Evolutionary conservation across 2,797 vertebrate species (phyloP).

Genomic region (Adrianichthys oophorus): DNA sequence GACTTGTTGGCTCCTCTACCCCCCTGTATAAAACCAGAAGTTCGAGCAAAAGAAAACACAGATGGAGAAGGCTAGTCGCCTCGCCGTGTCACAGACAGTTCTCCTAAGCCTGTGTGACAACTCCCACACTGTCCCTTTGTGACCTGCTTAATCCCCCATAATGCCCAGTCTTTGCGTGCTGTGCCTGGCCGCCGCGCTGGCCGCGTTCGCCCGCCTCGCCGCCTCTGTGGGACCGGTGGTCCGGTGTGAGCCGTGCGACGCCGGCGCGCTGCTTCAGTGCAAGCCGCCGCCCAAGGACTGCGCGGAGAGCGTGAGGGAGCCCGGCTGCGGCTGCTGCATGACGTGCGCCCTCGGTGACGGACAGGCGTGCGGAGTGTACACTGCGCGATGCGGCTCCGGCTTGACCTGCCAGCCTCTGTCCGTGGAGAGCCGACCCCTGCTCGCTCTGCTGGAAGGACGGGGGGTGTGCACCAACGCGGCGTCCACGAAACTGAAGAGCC

Average conservation of each 20-base stretch:
- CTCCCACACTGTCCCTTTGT: constrained; percentile 66
- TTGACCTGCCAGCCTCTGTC: constrained; percentile 83
- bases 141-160: constrained; percentile 73
- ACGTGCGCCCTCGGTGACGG: constrained; percentile 87
- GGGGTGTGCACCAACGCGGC: constrained; percentile 83
- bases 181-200: constrained; percentile 78
- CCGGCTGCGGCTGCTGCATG: constrained; percentile 93
- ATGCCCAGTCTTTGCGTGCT: constrained; percentile 80
- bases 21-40: constrained; percentile 86
- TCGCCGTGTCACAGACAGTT: constrained; percentile 71
- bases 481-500: constrained; percentile 51
- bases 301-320: constrained; percentile 85
- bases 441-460: constrained; percentile 88
- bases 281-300: constrained; percentile 83
- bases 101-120: constrained; percentile 68
- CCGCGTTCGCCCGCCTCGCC: constrained; percentile 70
- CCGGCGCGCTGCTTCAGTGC: constrained; percentile 84
- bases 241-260: constrained; percentile 89
- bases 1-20: constrained; percentile 78
- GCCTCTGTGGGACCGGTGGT: constrained; percentile 86
- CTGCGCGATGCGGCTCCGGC: constrained; percentile 87
- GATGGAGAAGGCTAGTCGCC: constrained; percentile 77
- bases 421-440: constrained; percentile 85
- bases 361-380: constrained; percentile 90
- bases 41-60: constrained; percentile 69